Base-by-base conservation (phyloP, 2,888 invertebrate genomes). In the Abrostola tripartita region DNA sequence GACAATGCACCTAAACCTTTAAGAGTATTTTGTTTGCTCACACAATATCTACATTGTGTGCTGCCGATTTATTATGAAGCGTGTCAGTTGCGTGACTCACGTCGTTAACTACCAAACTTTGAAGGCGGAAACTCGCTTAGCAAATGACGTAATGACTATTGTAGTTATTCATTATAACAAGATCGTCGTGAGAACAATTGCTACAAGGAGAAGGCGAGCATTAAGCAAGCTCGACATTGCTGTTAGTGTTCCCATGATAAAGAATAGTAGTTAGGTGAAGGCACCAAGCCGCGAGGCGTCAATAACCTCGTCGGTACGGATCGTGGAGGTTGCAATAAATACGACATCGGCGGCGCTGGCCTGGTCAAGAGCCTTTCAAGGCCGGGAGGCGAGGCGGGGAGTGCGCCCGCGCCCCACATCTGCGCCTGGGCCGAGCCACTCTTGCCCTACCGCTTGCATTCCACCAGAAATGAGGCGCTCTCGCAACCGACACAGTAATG, bases 361-460 rank as follows among this genome's bases (percentile, higher is more conserved):
- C 92, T 94, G 94, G 94, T 94, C 94, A 94, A 94, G 94, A 93
- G 93, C 94, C 94, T 94, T 94, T 94, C 94, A 94, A 94, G 94
- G 94, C 91, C 92, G 90, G 90, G 93, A 90, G 90, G 92, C 89
- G 92, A 92, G 90, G 92, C 90, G 93, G 93, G 93, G 93, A 88
- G 90, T 86, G 86, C 80, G 86, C 82, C 82, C 84, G 88, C 90
- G 90, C 88, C 90, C 92, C 89, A 91, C 90, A 92, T 93, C 90
- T 92, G 90, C 88, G 89, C 85, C 85, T 85, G 87, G 78, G 76
- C 84, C 81, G 74, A 83, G 72, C 86, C 85, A 87, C 88, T 92
- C 84, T 89, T 88, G 86, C 82, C 84, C 85, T 90, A 87, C 87
- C 86, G 85, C 85, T 85, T 89, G 88, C 91, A 91, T 91, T 90